Evolutionary conservation across 2,113 vertebrate genomes (phyloP).

Genomic region (Quiscalus mexicanus): DNA sequence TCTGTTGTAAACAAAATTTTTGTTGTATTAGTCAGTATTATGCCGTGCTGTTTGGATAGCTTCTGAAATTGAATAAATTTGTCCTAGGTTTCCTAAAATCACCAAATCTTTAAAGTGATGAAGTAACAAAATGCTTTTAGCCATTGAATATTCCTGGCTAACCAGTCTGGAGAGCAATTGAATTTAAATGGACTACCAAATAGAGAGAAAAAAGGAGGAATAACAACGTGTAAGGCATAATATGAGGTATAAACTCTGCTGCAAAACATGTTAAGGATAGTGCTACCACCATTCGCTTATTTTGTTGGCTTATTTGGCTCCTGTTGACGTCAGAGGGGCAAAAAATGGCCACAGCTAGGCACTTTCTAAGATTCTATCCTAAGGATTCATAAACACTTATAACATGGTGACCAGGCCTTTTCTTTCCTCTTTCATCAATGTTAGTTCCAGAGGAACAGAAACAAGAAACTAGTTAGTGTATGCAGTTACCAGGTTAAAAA

Average conservation of each 20-base stretch:
- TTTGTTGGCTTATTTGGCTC: neutral
- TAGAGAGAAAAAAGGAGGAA: neutral
- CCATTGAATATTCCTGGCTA: neutral
- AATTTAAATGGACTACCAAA: neutral
- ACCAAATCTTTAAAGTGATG: neutral
- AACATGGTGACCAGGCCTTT: neutral
- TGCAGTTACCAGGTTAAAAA: neutral
- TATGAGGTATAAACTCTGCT: neutral
- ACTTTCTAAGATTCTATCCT: neutral
- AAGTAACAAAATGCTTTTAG: neutral
- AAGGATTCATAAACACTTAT: neutral
- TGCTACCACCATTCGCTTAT: neutral
- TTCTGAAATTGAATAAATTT: neutral
- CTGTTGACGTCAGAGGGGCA: neutral
- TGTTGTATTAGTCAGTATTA: neutral
- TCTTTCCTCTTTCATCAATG: neutral
- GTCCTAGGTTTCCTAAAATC: neutral
- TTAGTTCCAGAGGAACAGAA: neutral
- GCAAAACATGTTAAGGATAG: neutral
- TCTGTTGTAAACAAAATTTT: neutral
- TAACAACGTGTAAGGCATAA: neutral
- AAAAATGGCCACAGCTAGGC: neutral
- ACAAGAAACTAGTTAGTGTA: neutral
- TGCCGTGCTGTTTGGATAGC: accelerated
- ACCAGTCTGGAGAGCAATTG: neutral